Percentiles rank a stretch among this genome's conserved stretches.
Evolutionary conservation across 1,140 invertebrate species (phyloP).

Genomic region (Dendroctonus valens): DNA sequence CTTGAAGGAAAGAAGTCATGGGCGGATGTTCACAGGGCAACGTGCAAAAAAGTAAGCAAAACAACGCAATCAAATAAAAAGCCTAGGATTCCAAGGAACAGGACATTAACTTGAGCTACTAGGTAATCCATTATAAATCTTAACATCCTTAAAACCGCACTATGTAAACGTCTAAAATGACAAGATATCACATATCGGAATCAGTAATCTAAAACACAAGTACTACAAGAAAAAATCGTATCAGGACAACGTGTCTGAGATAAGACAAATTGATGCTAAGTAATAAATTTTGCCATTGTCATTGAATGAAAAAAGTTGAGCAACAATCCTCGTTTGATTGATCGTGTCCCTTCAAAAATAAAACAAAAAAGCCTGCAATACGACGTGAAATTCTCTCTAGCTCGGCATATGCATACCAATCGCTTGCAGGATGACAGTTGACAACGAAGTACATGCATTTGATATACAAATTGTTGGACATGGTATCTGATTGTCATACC

Average conservation of each 20-base stretch:
- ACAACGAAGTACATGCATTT: slow-evolving; percentile 29
- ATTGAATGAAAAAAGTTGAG: slow-evolving; percentile 33
- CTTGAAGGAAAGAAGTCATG: too few relatives aligned
- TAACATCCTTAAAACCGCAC: slow-evolving; percentile 21
- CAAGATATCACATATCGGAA: slow-evolving; percentile 30
- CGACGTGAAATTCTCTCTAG: slow-evolving; percentile 26
- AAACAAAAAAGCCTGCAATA: slow-evolving; percentile 24
- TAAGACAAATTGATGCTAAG: slow-evolving; percentile 35
- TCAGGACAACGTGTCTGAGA: slow-evolving; percentile 25
- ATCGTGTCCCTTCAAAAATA: slow-evolving; percentile 32
- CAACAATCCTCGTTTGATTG: slow-evolving; percentile 32
- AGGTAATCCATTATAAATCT: slow-evolving; percentile 28
- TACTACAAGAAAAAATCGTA: slow-evolving; percentile 28
- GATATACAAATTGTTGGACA: slow-evolving; percentile 32
- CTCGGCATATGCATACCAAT: slow-evolving; percentile 28
- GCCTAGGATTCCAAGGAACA: too few relatives aligned
- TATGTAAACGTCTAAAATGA: slow-evolving; percentile 30
- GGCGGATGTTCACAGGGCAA: too few relatives aligned
- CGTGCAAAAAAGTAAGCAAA: too few relatives aligned
- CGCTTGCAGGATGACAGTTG: slow-evolving; percentile 32
- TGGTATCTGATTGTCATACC: slow-evolving; percentile 31
- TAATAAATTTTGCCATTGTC: slow-evolving; percentile 35
- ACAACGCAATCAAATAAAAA: too few relatives aligned
- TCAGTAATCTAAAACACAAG: slow-evolving; percentile 33
- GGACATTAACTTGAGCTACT: slow-evolving; percentile 2